Evolutionary conservation across 2,888 invertebrate genomes (phyloP), one percentile per base, ranked within the genome.

Genomic region (Drosophila anomalata): DNA sequence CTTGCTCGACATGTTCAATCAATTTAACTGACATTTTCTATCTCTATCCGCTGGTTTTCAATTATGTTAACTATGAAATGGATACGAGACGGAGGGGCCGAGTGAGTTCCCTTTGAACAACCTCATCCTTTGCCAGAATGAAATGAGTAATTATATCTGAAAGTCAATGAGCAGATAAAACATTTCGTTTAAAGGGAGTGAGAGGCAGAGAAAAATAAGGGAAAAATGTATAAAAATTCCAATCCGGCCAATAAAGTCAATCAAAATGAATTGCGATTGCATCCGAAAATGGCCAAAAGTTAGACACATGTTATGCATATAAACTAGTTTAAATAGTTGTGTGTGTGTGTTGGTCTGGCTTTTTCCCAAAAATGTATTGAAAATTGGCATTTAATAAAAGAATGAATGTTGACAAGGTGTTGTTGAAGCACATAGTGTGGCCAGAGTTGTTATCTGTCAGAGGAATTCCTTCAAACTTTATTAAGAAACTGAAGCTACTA

Each of bases 1-100:
- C 62, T 22, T 39, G 36, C 26, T 9, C 61, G 69, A 48, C 68
- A 54, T 67, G 55, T 69, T 80, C 80, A 83, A 80, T 80, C 79
- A 77, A 65, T 65, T 67, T 65, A 42, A 63, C 47, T 59, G 83
- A 41, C 80, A 59, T 56, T 60, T 39, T 48, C 29, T 66, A 51
- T 24, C 39, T 48, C 58, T 12, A 47, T 33, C 31, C 44, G 29
- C 50, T 46, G 39, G 29, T 42, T 46, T 46, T 41, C 42, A 50
- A 60, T 69, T 71, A 69, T 71, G 61, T 44, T 50, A 41, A 70
- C 53, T 60, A 59, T 47, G 50, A 36, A 55, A 51, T 60, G 44
- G 44, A 44, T 42, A 59, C 12, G 41, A 11, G 41, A 11, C 5
- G 0, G 17, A 12, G 11, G 55, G 42, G 20, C 12, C 3, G 3